Base-by-base conservation (phyloP, 2,797 vertebrate genomes). In the Sebastes trivittatus region DNA sequence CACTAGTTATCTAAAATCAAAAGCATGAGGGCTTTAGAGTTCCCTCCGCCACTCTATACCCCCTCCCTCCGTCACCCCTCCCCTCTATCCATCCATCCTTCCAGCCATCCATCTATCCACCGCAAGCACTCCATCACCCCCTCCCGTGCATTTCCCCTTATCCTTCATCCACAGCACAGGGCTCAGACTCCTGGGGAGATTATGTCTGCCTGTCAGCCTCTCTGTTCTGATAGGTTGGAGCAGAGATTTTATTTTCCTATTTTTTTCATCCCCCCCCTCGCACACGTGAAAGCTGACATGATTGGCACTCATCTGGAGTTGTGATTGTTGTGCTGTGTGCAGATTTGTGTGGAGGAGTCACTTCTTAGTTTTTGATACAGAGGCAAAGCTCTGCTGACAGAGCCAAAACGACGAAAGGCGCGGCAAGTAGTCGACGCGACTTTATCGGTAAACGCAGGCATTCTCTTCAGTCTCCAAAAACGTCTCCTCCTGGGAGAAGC, bases 151-250 rank as follows among this genome's bases (percentile, higher is more conserved):
- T 30, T 11, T 54, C 68, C 65, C 66, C 72, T 90, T 84, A 90
- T 93, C 86, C 88, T 76, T 88, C 81, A 92, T 90, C 83, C 86
- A 58, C 77, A 82, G 83, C 72, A 62, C 64, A 76, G 60, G 72
- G 88, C 90, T 86, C 81, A 81, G 77, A 86, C 89, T 93, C 89
- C 77, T 75, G 80, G 80, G 73, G 85, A 92, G 92, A 94, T 95
- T 93, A 91, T 90, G 88, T 90, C 90, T 88, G 84, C 78, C 89
- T 93, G 92, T 92, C 93, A 90, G 84, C 84, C 78, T 84, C 83
- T 89, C 87, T 82, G 80, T 84, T 84, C 74, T 83, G 79, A 91
- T 89, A 88, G 89, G 85, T 90, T 83, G 72, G 83, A 87, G 80
- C 80, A 72, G 71, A 83, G 82, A 72, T 87, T 75, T 73, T 76